Evolutionary conservation across 2,797 vertebrate species (phyloP).

Genomic region (Petrocephalus schoutedeni): DNA sequence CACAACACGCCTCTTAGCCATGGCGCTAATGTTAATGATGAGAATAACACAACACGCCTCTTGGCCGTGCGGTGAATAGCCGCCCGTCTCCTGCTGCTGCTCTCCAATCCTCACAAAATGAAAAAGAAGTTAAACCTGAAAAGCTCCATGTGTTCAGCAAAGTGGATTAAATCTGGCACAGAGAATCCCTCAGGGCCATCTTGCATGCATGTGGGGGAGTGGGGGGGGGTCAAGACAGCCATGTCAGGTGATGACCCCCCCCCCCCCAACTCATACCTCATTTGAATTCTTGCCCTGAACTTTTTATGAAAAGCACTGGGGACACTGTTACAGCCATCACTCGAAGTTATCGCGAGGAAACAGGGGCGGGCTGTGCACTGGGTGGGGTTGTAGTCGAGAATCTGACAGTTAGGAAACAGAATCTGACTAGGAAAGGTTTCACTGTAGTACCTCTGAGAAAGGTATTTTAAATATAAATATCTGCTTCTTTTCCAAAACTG

Average conservation of each 20-base stretch:
- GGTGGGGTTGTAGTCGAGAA: neutral
- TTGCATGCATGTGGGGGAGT: neutral
- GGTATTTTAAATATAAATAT: constrained; percentile 3
- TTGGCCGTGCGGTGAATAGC: neutral
- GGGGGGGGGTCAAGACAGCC: neutral
- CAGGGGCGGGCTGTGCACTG: neutral
- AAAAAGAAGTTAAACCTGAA: neutral
- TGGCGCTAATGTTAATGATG: neutral
- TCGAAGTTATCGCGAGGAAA: neutral
- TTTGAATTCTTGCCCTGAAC: neutral
- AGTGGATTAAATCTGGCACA: constrained; percentile 47
- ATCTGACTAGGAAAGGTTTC: neutral
- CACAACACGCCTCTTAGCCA: neutral
- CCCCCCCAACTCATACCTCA: neutral
- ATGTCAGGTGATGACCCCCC: neutral
- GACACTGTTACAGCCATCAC: neutral
- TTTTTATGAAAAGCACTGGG: neutral
- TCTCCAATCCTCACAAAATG: neutral
- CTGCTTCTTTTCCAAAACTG: neutral
- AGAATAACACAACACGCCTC: neutral
- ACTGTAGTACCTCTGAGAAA: neutral
- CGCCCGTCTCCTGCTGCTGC: neutral
- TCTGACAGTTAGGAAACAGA: neutral
- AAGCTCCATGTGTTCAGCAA: neutral
- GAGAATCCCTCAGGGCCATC: constrained; percentile 4